Evolutionary conservation across 2,797 vertebrate genomes (phyloP), one percentile per base, ranked within the genome.

Genomic region (Falco novaeseelandiae): DNA sequence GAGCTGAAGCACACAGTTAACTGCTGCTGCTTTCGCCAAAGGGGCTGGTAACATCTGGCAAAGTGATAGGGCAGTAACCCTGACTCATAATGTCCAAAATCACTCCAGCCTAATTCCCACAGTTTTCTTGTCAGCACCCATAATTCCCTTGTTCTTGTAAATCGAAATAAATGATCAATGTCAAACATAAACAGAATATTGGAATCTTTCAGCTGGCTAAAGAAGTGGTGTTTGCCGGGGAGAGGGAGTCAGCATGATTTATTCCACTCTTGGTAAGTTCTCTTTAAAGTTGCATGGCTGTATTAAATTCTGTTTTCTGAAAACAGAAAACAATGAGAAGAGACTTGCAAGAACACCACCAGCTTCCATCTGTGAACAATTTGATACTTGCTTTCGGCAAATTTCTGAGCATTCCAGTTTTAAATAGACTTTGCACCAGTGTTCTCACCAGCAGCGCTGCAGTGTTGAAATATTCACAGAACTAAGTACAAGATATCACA

Each of bases 361-460:
- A 93, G 51, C 62, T 95, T 91, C 96, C 96, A 96, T 96, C 95
- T 96, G 95, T 57, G 85, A 96, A 83, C 79, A 96, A 96, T 96
- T 93, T 95, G 49, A 83, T 88, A 76, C 36, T 96, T 82, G 93
- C 94, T 96, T 89, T 94, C 20, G 27, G 94, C 94, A 92, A 91
- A 69, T 95, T 90, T 95, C 65, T 94, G 86, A 95, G 69, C 58
- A 58, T 94, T 93, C 72, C 78, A 69, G 25, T 95, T 95, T 94
- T 91, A 97, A 95, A 95, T 36, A 93, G 84, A 76, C 91, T 85
- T 95, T 92, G 66, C 91, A 88, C 85, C 77, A 81, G 22, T 83
- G 79, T 88, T 94, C 91, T 87, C 66, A 83, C 40, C 85, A 95
- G 69, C 36, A 76, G 65, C 20, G 49, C 17, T 90, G 32, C 65